phyloP scores from a whole-genome alignment of 2,888 invertebrate genomes.

The Oxytorus armatus region DNA sequence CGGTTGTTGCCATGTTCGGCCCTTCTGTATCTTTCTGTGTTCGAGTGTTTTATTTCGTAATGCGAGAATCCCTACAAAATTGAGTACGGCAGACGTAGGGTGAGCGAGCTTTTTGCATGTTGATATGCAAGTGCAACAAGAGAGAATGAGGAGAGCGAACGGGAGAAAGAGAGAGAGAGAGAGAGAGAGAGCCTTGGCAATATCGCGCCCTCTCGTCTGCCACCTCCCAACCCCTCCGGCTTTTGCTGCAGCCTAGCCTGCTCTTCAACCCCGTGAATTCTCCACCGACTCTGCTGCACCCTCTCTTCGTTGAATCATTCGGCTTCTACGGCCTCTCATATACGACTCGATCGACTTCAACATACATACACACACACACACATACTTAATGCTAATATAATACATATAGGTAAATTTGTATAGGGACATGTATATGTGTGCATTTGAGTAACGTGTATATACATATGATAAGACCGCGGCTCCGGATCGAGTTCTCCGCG shows the following conservation, averaged over 20 bases:
- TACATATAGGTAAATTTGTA: not conserved
- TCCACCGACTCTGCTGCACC: constrained; percentile 41
- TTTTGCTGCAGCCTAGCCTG: constrained; percentile 39
- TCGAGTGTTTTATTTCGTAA: constrained; percentile 12
- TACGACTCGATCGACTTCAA: constrained; percentile 32
- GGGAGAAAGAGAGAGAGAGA: constrained; percentile 35
- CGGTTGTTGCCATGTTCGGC: constrained; percentile 9
- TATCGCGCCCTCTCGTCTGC: constrained; percentile 48
- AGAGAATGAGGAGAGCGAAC: constrained; percentile 22
- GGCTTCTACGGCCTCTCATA: constrained; percentile 38
- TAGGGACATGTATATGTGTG: constrained; percentile 6
- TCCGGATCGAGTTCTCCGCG: constrained; percentile 26
- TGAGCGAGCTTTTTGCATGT: constrained; percentile 51
- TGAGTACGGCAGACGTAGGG: constrained; percentile 39
- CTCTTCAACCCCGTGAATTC: constrained; percentile 35
- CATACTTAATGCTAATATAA: constrained; percentile 1
- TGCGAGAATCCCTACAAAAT: constrained; percentile 24
- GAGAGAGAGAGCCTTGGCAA: constrained; percentile 28
- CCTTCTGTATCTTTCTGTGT: not conserved
- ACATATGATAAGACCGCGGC: constrained; percentile 19
- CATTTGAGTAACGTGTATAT: constrained; percentile 23
- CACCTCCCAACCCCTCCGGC: constrained; percentile 16
- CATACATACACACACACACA: not conserved
- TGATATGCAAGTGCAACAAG: constrained; percentile 48
- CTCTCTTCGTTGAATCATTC: constrained; percentile 55